Base-by-base conservation (phyloP, 2,888 invertebrate species). In the Villa cingulata region DNA sequence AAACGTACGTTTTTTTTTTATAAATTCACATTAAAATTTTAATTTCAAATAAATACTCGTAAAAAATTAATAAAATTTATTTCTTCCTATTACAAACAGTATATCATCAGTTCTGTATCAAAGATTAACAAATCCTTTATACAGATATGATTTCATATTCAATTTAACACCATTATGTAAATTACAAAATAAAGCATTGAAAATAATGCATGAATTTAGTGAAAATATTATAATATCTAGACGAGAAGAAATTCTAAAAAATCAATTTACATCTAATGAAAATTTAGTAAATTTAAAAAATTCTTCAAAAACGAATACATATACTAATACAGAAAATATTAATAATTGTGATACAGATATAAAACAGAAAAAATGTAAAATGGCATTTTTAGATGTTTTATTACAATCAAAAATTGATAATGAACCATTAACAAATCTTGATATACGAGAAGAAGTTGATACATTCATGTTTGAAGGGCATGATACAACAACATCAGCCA, bases 391-490 rank as follows among this genome's bases (percentile, higher is more conserved):
- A 58, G 83, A 84, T 66, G 66, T 82, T 37, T 61, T 84, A 5
- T 62, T 84, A 15, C 68, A 80, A 42, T 72, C 77, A 4, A 74
- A 74, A 55, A 71, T 75, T 15, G 74, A 78, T 54, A 79, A 77
- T 2, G 62, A 72, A 51, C 74, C 72, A 5, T 64, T 84, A 40
- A 72, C 73, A 10, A 74, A 77, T 52, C 61, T 74, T 29, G 75
- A 76, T 51, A 74, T 84, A 39, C 70, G 78, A 46, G 79, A 82
- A 60, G 81, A 83, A 68, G 80, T 83, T 0, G 79, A 83, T 54
- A 83, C 83, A 0, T 82, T 83, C 55, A 78, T 83, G 77, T 83
- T 83, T 63, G 82, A 77, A 64, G 74, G 73, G 0, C 72, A 74
- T 48, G 73, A 74, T 49, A 75, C 75, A 4, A 74, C 73, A 12